Evolutionary conservation across 2,113 vertebrate species (phyloP).

Genomic region (Lasiurus borealis): DNA sequence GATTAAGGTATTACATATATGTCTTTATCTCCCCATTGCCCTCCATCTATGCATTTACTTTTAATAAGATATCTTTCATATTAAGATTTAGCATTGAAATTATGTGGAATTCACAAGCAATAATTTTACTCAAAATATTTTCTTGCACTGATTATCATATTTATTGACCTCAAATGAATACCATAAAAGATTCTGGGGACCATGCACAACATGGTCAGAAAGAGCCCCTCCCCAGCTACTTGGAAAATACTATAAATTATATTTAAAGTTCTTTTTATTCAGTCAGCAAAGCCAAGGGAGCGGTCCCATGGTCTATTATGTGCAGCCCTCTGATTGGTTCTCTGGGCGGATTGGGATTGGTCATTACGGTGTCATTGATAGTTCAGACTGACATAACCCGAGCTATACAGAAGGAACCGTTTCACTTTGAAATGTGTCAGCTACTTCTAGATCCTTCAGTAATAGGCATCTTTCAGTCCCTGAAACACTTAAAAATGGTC

Average conservation of each 20-base stretch:
- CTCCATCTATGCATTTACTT: background rate
- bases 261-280: background rate
- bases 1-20: too few relatives aligned
- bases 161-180: constrained; percentile 35
- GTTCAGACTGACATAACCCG: background rate
- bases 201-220: background rate
- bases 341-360: background rate
- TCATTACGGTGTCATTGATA: background rate
- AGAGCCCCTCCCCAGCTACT: background rate
- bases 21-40: too few relatives aligned
- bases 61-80: constrained; percentile 21
- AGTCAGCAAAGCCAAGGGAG: background rate
- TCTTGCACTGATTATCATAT: background rate
- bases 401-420: constrained; percentile 3
- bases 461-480: constrained; percentile 4
- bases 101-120: constrained; percentile 27
- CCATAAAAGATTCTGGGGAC: constrained; percentile 4
- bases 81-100: constrained; percentile 51
- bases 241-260: constrained; percentile 37
- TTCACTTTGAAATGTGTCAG: constrained; percentile 52
- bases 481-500: background rate
- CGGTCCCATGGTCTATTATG: background rate
- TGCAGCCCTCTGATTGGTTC: background rate
- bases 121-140: constrained; percentile 56
- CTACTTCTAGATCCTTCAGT: background rate